A percentile compares a stretch with the other conserved stretches of the same genome.
These are phyloP conservation scores for Entelurus aequoreus DNA, from an alignment of 2,113 vertebrate species.

Conservation along the genomic window DNA sequence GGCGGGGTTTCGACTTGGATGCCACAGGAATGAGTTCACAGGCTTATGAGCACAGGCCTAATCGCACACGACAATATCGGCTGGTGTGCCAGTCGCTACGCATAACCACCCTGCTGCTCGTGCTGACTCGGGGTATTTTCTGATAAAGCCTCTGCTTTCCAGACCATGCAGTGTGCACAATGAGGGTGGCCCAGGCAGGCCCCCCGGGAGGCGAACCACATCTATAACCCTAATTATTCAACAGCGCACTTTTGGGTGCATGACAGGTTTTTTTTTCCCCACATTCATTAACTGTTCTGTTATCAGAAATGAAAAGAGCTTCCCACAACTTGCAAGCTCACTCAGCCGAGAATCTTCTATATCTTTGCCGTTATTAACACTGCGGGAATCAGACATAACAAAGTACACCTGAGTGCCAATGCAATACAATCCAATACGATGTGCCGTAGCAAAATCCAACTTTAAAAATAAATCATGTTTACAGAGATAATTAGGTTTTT, in stretches of 20 bases:
- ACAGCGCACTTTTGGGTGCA: conserved; percentile 42
- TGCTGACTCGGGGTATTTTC: conserved; percentile 70
- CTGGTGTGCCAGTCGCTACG: conserved; percentile 70
- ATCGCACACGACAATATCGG: conserved; percentile 75
- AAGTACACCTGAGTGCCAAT: background rate
- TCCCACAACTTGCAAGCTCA: conserved; percentile 20
- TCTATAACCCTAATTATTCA: conserved; percentile 38
- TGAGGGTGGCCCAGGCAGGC: conserved; percentile 55
- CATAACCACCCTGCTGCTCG: conserved; percentile 62
- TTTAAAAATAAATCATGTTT: no score
- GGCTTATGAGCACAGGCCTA: conserved; percentile 64
- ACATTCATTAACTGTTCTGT: conserved; percentile 45
- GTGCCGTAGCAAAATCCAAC: no score
- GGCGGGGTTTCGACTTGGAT: conserved; percentile 46
- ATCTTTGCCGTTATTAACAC: background rate
- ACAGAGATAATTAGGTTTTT: no score
- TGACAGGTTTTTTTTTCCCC: conserved; percentile 18
- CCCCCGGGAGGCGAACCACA: conserved; percentile 28
- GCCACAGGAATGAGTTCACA: conserved; percentile 69
- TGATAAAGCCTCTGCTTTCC: conserved; percentile 67
- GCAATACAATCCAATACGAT: background rate
- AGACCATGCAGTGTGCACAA: conserved; percentile 65
- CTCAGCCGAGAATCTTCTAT: background rate
- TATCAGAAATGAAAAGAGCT: conserved; percentile 40
- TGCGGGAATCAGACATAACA: background rate